Evolutionary conservation across 1,140 invertebrate genomes (phyloP).

Genomic region (Wiebesia pumilae): DNA sequence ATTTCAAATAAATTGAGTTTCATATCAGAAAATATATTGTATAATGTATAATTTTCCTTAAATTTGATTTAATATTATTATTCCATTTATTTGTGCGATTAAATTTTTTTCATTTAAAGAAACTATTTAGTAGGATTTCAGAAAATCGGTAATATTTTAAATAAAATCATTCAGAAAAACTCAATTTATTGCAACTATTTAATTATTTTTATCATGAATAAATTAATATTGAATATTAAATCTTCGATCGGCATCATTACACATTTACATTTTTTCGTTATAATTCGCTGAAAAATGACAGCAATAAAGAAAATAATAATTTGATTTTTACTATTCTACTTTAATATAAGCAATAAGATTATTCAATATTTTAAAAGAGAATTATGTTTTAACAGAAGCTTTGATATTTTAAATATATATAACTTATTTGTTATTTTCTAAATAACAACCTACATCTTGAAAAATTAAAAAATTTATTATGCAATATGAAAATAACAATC

Average conservation of each 20-base stretch:
- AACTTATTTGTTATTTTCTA: neutral
- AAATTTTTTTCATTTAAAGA: neutral
- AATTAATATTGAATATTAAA: neutral
- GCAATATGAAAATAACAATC: neutral
- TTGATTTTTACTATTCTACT: neutral
- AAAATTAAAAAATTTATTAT: neutral
- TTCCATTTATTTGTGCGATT: neutral
- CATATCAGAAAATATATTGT: neutral
- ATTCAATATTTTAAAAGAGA: neutral
- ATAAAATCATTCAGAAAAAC: neutral
- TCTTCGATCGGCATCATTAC: neutral
- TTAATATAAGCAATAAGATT: neutral
- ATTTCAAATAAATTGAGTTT: neutral
- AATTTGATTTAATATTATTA: neutral
- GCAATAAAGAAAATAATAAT: neutral
- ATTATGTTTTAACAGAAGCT: too few species aligned
- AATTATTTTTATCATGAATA: neutral
- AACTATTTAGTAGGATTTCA: neutral
- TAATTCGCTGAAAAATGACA: neutral
- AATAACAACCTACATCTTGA: neutral
- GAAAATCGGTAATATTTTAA: neutral
- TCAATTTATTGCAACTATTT: neutral
- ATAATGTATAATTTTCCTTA: neutral
- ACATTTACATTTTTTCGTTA: neutral
- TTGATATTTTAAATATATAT: neutral